A percentile compares a stretch with the other conserved stretches of the same genome.
Conservation (phyloP, 1,140 invertebrate species). For the Geopemphigus sp. region DNA sequence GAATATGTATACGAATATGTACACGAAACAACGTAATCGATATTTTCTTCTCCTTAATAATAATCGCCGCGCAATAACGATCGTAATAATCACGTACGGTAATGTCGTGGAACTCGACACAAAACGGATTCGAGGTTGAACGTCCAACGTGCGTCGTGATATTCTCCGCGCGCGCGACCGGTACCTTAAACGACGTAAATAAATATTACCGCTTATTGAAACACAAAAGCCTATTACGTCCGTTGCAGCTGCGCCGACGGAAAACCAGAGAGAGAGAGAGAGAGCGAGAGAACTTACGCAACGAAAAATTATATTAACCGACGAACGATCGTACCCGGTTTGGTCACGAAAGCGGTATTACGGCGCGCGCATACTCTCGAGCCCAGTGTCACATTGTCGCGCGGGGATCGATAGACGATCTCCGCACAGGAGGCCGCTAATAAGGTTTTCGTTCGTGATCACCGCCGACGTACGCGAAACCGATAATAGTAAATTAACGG, state of each 20-base stretch:
- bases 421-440: slow-evolving; percentile 4
- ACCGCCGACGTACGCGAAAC: too few relatives aligned
- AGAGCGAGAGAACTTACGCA: neutral
- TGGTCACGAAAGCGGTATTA: slow-evolving; percentile 8
- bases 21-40: neutral
- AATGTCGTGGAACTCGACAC: neutral
- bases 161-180: neutral
- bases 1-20: neutral
- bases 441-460: neutral
- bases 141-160: neutral
- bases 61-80: neutral
- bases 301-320: neutral
- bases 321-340: slow-evolving; percentile 8
- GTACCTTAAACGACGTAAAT: neutral
- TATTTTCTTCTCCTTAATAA: neutral
- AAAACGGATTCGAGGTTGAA: too few relatives aligned
- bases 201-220: neutral
- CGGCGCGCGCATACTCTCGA: neutral
- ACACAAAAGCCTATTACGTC: neutral
- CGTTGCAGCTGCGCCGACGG: neutral
- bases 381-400: slow-evolving; percentile 14
- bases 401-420: slow-evolving; percentile 25
- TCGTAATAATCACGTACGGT: neutral
- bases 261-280: neutral
- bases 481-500: too few relatives aligned